These are phyloP conservation scores for Naso thynnoides DNA, from an alignment of 2,797 vertebrate genomes.

Conservation along the genomic window DNA sequence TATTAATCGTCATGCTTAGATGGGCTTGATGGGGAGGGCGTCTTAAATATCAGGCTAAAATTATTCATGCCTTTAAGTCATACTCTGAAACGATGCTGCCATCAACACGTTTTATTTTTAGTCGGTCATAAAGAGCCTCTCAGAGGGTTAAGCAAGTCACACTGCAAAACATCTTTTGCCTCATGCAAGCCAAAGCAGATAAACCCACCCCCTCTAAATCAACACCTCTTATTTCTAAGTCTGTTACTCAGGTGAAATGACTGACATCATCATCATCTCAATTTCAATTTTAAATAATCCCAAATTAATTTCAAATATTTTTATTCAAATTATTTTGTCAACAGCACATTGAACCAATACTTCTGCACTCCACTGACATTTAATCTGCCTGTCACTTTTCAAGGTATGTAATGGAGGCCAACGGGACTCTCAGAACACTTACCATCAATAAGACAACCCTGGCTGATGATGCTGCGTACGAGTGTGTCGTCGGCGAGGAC, in stretches of 20 bases:
- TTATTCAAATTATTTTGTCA: too few relatives aligned
- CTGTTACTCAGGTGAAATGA: background rate
- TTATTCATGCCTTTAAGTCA: conserved; percentile 62
- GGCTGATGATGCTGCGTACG: conserved; percentile 92
- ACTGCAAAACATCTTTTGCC: conserved; percentile 50
- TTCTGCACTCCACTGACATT: conserved; percentile 1
- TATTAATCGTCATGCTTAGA: conserved; percentile 41
- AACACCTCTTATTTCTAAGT: conserved; percentile 17
- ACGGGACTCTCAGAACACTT: conserved; percentile 88
- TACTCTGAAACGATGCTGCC: conserved; percentile 51
- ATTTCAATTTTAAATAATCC: background rate
- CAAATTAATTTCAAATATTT: background rate
- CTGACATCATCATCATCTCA: conserved; percentile 7
- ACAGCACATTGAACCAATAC: background rate
- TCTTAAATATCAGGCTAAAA: conserved; percentile 75
- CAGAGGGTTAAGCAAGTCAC: conserved; percentile 27
- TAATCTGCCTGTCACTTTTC: conserved; percentile 23
- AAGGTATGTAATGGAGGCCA: conserved; percentile 90
- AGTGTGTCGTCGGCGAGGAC: conserved; percentile 89
- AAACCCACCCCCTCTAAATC: conserved; percentile 10
- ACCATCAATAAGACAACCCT: conserved; percentile 89
- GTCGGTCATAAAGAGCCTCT: conserved; percentile 61
- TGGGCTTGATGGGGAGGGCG: conserved; percentile 50
- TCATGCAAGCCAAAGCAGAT: conserved; percentile 36
- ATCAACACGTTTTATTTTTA: conserved; percentile 78